phyloP scores from a whole-genome alignment of 2,797 vertebrate species.

The Urophycis tenuis region DNA sequence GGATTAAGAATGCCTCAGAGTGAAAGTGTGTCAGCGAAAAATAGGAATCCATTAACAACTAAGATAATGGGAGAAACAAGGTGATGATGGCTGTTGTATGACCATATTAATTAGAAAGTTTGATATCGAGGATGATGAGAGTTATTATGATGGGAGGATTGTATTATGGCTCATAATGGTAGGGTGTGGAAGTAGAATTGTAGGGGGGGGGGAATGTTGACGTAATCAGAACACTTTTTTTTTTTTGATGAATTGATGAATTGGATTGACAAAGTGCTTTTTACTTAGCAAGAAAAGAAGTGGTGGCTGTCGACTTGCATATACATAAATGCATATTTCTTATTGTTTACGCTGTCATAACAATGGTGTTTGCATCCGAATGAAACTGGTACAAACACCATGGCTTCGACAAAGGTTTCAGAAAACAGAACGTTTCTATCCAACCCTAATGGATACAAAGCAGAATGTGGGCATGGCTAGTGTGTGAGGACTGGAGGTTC shows the following conservation, averaged over 20 bases:
- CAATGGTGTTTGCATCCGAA: neutral
- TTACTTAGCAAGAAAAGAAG: neutral
- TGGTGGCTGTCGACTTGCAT: neutral
- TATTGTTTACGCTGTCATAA: neutral
- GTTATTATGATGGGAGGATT: neutral
- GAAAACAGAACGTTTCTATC: neutral
- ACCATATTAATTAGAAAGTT: neutral
- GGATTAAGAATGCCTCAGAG: neutral
- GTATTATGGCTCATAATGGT: neutral
- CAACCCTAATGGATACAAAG: neutral
- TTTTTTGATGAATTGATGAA: too few species aligned
- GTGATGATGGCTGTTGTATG: neutral
- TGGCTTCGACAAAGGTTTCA: neutral
- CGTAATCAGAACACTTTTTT: neutral
- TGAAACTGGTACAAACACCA: too few species aligned
- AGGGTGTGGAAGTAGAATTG: neutral
- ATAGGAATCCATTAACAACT: neutral
- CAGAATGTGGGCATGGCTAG: neutral
- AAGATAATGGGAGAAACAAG: neutral
- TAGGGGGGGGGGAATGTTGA: neutral
- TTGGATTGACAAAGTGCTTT: neutral
- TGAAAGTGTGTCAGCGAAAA: neutral
- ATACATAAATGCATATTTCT: neutral
- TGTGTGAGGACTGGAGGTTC: conserved; percentile 1
- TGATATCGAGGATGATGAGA: neutral